These are phyloP conservation scores for Cricetomys ansorgei DNA, from an alignment of 2,113 vertebrate species.

Conservation along the genomic window DNA sequence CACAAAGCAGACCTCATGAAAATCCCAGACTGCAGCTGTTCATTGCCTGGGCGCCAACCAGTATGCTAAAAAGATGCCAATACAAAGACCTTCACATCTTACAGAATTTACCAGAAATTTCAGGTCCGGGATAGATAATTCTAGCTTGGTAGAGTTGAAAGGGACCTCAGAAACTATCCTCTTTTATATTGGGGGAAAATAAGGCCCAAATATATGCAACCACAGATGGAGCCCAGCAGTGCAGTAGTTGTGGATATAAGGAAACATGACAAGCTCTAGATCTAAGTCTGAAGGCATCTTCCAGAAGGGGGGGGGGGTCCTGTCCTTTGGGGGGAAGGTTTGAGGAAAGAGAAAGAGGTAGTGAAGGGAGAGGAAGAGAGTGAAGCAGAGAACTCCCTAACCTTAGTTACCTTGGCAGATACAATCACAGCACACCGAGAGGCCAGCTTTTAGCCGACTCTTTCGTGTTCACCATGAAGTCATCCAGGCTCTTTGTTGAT, in stretches of 20 bases:
- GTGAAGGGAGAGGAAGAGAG: no score
- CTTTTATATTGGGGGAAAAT: background rate
- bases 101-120: constrained; percentile 54
- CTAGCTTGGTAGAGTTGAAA: background rate
- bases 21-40: constrained; percentile 36
- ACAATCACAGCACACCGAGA: background rate
- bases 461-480: background rate
- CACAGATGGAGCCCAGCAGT: background rate
- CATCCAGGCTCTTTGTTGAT: background rate
- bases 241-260: background rate
- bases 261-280: background rate
- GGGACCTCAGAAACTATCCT: constrained; percentile 27
- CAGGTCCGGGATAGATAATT: constrained; percentile 27
- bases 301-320: background rate
- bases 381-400: background rate
- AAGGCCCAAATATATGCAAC: background rate
- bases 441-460: background rate
- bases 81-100: background rate
- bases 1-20: constrained; percentile 39
- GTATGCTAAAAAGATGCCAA: background rate
- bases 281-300: background rate
- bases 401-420: background rate
- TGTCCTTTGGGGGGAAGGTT: background rate
- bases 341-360: background rate
- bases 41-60: background rate